Evolutionary conservation across 2,888 invertebrate genomes (phyloP).

Genomic region (Odontomyia ornata): DNA sequence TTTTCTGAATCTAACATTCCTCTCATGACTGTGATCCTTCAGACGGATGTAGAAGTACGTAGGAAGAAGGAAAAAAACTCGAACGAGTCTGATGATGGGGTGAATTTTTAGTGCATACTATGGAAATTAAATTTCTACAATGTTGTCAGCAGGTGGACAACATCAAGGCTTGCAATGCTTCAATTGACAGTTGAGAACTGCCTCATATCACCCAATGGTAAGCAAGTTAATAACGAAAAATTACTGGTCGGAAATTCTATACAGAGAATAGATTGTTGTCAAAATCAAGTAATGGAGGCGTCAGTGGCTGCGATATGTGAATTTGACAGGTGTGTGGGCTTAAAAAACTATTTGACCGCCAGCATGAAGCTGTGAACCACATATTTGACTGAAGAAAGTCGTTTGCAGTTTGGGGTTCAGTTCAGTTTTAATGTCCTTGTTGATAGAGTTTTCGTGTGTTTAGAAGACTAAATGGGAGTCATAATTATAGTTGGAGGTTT

Average conservation of each 20-base stretch:
- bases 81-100: constrained; percentile 37
- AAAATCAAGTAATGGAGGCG: background rate
- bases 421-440: background rate
- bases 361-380: background rate
- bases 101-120: constrained; percentile 36
- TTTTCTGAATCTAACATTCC: background rate
- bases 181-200: background rate
- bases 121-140: constrained; percentile 46
- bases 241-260: background rate
- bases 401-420: too few relatives aligned
- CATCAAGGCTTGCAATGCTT: background rate
- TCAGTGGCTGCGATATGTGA: background rate
- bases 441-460: background rate
- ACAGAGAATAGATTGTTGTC: background rate
- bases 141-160: constrained; percentile 52
- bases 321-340: constrained; percentile 24
- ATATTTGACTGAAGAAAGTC: background rate
- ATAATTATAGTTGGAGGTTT: background rate
- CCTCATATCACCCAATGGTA: background rate
- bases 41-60: background rate
- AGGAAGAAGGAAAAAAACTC: background rate
- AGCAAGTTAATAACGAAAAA: background rate
- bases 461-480: background rate
- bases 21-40: constrained; percentile 1
- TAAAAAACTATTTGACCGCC: constrained; percentile 24